These are phyloP conservation scores for Nesidiocoris tenuis DNA, from an alignment of 2,888 invertebrate genomes.

Conservation along the genomic window DNA sequence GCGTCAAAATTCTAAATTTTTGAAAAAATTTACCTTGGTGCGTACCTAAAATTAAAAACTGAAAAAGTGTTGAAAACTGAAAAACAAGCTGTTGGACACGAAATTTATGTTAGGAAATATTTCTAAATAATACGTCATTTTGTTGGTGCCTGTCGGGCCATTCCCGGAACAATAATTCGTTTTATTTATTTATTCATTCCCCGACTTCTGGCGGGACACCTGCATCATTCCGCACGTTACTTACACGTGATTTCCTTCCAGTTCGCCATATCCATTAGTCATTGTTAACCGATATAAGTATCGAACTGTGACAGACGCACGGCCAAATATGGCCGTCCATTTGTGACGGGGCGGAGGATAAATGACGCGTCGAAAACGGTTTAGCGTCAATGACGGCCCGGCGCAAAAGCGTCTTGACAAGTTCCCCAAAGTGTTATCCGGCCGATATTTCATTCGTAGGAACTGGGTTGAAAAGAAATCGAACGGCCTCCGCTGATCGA, in stretches of 20 bases:
- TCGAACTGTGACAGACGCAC: neutral
- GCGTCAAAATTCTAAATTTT: no score
- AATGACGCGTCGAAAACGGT: neutral
- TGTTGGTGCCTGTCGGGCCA: no score
- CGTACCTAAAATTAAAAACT: no score
- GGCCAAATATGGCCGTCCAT: neutral
- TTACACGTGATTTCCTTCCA: neutral
- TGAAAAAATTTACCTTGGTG: no score
- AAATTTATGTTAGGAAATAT: no score
- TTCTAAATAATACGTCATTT: no score
- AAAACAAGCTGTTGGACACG: no score
- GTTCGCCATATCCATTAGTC: neutral
- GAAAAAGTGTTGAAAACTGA: no score
- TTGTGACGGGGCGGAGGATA: neutral
- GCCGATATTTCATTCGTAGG: neutral
- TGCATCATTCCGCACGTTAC: no score
- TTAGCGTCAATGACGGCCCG: neutral
- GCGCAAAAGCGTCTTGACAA: neutral
- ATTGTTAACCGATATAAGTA: neutral
- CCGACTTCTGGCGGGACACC: no score
- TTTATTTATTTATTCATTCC: no score
- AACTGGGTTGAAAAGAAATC: neutral
- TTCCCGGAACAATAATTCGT: no score
- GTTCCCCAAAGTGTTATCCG: neutral
- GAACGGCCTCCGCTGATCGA: neutral